Percentiles rank a stretch among this genome's conserved stretches.
phyloP scores from a whole-genome alignment of 2,888 invertebrate genomes.

The Gastrophysa polygoni region DNA sequence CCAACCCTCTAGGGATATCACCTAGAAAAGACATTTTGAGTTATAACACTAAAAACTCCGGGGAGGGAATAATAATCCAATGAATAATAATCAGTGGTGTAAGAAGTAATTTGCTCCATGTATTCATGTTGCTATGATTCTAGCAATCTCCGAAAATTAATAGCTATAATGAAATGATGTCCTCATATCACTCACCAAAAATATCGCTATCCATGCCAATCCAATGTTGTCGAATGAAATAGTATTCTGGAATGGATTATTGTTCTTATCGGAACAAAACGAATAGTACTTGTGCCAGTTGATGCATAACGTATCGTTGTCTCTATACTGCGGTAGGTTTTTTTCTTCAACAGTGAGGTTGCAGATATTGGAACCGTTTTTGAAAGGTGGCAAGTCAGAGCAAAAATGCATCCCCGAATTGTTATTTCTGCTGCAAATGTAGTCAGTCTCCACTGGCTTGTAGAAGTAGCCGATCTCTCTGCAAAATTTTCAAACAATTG shows the following conservation, averaged over 20 bases:
- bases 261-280: conserved; percentile 87
- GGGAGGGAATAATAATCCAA: too few relatives aligned
- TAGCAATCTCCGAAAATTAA: too few relatives aligned
- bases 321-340: conserved; percentile 43
- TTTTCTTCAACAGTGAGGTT: conserved; percentile 66
- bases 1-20: conserved; percentile 99
- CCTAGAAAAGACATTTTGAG: conserved; percentile 74
- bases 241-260: conserved; percentile 98
- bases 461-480: conserved; percentile 77
- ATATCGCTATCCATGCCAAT: conserved; percentile 99
- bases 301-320: conserved; percentile 74
- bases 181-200: conserved; percentile 96
- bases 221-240: conserved; percentile 99
- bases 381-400: conserved; percentile 79
- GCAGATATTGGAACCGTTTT: conserved; percentile 76
- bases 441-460: conserved; percentile 84
- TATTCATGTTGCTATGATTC: too few relatives aligned
- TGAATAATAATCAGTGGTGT: too few relatives aligned
- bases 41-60: too few relatives aligned
- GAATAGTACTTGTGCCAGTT: conserved; percentile 99
- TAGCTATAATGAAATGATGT: too few relatives aligned
- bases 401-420: conserved; percentile 96
- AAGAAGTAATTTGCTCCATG: too few relatives aligned
- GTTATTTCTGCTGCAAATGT: conserved; percentile 93
- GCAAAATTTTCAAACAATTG: conserved; percentile 46